These are phyloP conservation scores for Augiades crinisus DNA, from an alignment of 2,888 invertebrate genomes.

Conservation along the genomic window DNA sequence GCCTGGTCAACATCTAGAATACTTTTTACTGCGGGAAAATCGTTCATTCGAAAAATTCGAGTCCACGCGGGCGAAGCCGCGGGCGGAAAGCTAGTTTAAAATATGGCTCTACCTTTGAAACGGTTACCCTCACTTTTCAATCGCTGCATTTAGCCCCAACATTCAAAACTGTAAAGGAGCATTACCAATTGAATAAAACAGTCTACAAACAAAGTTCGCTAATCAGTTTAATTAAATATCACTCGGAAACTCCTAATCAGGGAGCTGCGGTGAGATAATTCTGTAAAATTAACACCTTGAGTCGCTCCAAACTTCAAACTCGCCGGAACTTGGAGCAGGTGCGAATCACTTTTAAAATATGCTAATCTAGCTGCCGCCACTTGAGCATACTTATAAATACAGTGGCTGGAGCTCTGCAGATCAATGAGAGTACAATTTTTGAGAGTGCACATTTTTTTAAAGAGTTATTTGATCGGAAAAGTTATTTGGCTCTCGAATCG, in stretches of 20 bases:
- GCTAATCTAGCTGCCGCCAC: conserved; percentile 43
- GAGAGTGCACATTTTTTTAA: no score
- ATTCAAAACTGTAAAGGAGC: neutral
- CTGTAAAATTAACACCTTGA: conserved; percentile 35
- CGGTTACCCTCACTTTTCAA: neutral
- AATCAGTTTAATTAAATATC: conserved; percentile 28
- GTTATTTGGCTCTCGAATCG: no score
- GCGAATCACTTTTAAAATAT: conserved; percentile 61
- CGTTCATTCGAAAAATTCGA: no score
- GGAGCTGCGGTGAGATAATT: conserved; percentile 25
- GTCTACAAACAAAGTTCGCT: conserved; percentile 12
- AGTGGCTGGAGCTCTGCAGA: neutral
- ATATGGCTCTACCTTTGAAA: no score
- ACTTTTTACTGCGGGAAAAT: no score
- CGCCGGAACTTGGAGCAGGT: conserved; percentile 43
- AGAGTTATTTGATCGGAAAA: no score
- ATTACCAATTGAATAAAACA: conserved; percentile 10
- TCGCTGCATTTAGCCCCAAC: neutral
- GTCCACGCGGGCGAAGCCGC: no score
- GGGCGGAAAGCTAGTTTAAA: no score
- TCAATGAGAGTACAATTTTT: no score
- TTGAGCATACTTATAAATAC: conserved; percentile 15
- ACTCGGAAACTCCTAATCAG: conserved; percentile 27
- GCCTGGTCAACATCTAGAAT: no score
- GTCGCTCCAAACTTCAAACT: conserved; percentile 23